Evolutionary conservation across 2,797 vertebrate genomes (phyloP), one percentile per base, ranked within the genome.

Genomic region (Enteromius thamalakanensis): DNA sequence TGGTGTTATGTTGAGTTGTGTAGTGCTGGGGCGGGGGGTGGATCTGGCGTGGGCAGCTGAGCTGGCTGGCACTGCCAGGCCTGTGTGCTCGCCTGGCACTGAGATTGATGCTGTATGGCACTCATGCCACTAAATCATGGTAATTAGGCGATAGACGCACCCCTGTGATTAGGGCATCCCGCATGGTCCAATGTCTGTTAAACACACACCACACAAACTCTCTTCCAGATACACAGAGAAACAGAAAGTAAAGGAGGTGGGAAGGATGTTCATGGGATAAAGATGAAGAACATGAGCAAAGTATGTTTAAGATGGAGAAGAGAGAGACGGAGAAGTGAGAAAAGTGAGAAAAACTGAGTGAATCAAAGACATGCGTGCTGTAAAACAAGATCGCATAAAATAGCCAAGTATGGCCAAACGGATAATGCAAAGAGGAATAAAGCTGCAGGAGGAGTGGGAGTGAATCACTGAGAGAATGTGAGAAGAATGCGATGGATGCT

Each of bases 231-330:
- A 68, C 17, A 79, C 32, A 69, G 53, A 42, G 45, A 42, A 67
- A 69, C 10, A 49, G 55, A 78, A 92, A 91, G 90, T 91, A 91
- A 93, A 92, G 90, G 85, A 90, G 89, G 77, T 89, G 88, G 89
- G 87, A 89, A 90, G 85, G 72, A 83, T n/a, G 85, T 71, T 49
- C 75, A 40, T 67, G 79, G 71, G 71, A 80, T 75, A 76, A 79
- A 78, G 62, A 58, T 60, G 49, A 69, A 70, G 72, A 74, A 49
- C 15, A 21, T 84, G 53, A 60, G 69, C 34, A 77, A 69, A 80
- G 45, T 70, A 42, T 64, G 80, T 75, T 15, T n/a, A 62, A 84
- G 34, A 70, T 40, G 45, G n/a, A 69, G 79, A 85, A 69, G 2
- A 64, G 83, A 76, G 49, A 45, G 60, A 67, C 47, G 76, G 29